Evolutionary conservation across 2,797 vertebrate species (phyloP), one percentile per base, ranked within the genome.

Genomic region (Ctenochaetus hawaiiensis): DNA sequence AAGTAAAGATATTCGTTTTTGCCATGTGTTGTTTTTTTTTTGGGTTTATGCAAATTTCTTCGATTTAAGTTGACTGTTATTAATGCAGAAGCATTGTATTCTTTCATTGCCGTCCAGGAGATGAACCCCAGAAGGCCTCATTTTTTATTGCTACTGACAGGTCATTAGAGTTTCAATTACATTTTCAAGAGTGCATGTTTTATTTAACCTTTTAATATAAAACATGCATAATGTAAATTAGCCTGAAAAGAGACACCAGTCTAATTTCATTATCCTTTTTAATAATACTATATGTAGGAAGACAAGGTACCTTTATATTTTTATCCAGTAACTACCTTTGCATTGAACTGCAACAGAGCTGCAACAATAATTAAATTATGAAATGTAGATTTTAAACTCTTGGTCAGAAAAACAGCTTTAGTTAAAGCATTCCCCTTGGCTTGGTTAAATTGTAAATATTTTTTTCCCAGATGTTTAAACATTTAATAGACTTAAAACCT

Each of bases 211-310:
- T 43, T 48, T 13, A 62, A 65, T 88, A 84, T 71, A 37, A 58
- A 67, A 71, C 45, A 82, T 87, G 66, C 68, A 66, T 72, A 70
- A 84, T 81, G 49, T 72, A 81, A 87, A 88, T 84, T 75, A 79
- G 65, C 65, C 26, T 65, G 44, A 61, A 80, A 85, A 77, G 65
- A 64, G 53, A 47, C 62, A 43, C 26, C 26, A 30, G 26, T 30
- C 26, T 30, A 30, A 30, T 30, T 30, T 30, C 26, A 30, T 30
- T 30, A 30, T 30, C 26, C 26, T 4, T 30, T 30, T 30, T 30
- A 30, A 30, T 30, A 30, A 30, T 30, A 30, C 26, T 30, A 5
- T 30, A 30, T 30, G 26, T 3, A 30, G 26, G 26, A 30, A 30
- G 26, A 30, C 26, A 30, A 4, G 26, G 26, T 30, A 30, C 26